Evolutionary conservation across 2,888 invertebrate species (phyloP), one percentile per base, ranked within the genome.

Genomic region (Oscheius myriophilus): DNA sequence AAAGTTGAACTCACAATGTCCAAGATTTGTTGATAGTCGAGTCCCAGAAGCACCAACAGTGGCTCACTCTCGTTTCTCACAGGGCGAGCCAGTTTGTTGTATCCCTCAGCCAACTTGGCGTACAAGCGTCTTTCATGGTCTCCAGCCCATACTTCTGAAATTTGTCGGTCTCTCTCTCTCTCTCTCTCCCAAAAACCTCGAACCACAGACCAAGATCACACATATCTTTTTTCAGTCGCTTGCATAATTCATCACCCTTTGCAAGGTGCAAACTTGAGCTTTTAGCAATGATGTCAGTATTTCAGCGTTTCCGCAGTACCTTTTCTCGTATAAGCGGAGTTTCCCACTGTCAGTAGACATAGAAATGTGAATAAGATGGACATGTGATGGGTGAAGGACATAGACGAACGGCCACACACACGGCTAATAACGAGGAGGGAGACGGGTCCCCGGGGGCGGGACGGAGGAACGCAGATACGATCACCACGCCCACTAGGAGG

Each of bases 51-150:
- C 16, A 89, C 88, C 1, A 79, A 70, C 1, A 89, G 85, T 0
- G 88, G 83, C 4, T 87, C 82, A 9, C 83, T 79, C 67, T 89
- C 89, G 71, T 88, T 87, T 55, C 78, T 83, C 3, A 88, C 87
- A 0, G 89, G 89, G 46, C 89, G 69, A 49, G 88, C 89, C 46
- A 88, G 77, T 7, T 81, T 79, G 76, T 88, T 87, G 84, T 89
- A 87, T 25, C 79, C 79, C 21, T 81, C 80, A 42, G 87, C 86
- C 53, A 88, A 78, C 45, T 87, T 83, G 42, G 87, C 81, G 69
- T 89, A 84, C 18, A 89, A 79, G 14, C 85, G 75, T 43, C 85
- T 80, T 71, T 89, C 88, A 70, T 88, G 79, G 67, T 85, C 84
- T 25, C 87, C 86, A 26, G 84, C 82, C 78, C 78, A 78, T 21